Evolutionary conservation across 2,888 invertebrate species (phyloP), one percentile per base, ranked within the genome.

Genomic region (Oscheius sp.): DNA sequence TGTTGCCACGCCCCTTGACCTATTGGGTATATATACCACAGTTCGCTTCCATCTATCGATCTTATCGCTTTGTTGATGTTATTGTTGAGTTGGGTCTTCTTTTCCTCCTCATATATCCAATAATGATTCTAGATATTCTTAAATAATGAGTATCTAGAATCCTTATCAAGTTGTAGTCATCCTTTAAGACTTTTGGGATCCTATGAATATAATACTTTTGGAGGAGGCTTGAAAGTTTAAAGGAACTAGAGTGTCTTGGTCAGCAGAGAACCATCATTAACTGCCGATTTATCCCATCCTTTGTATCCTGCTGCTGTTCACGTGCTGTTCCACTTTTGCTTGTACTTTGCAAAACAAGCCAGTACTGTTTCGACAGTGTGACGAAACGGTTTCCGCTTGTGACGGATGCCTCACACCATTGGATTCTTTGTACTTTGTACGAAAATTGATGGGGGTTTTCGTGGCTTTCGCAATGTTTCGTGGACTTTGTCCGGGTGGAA

Each of bases 381-480:
- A n/a, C n/a, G n/a, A n/a, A n/a, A n/a, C n/a, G 36, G 36, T 36
- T 36, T 36, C 36, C 8, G 8, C 36, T 36, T 14, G 36, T 36
- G n/a, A n/a, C n/a, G n/a, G n/a, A n/a, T n/a, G n/a, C 41, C 14
- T 41, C 47, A 22, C 47, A 24, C 47, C 47, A 47, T 47, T 24
- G 5, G 24, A 20, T 47, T 47, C 47, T 47, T 47, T 47, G 47
- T 47, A 47, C 47, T 47, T 47, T 47, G 36, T 36, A 36, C 36
- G 36, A 36, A 36, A 36, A 8, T 36, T 47, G n/a, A n/a, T n/a
- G n/a, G 47, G 47, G 22, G 47, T 6, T 47, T 20, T 24, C 47
- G 4, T 22, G 5, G 14, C 22, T 17, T 6, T 36, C 14, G 8
- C 8, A 8, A 36, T 9, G 8, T 9, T 8, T 36, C 36, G 36